Percentiles rank a stretch among this genome's conserved stretches.
Evolutionary conservation across 30 jellyfish, hydroid and myxozoan species (phyloP).

Genomic region (Turritopsis dohrnii): DNA sequence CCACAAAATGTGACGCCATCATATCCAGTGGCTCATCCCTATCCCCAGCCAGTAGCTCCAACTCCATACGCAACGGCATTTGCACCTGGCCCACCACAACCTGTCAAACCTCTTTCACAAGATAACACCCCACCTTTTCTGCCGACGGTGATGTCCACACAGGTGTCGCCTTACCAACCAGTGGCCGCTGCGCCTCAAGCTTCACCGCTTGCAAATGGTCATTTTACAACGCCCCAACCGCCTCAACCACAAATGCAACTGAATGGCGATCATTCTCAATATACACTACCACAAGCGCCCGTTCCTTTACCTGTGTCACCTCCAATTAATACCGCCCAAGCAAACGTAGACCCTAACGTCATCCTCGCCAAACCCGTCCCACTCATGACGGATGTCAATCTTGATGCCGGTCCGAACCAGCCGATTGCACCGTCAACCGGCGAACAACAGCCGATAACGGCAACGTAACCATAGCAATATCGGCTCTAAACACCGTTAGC

Average conservation of each 20-base stretch:
- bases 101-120: conserved; percentile 39
- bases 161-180: conserved; percentile 33
- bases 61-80: conserved; percentile 41
- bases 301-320: background rate
- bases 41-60: conserved; percentile 26
- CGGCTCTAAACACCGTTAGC: background rate
- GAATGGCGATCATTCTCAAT: background rate
- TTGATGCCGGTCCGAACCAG: conserved; percentile 55
- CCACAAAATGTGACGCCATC: conserved; percentile 32
- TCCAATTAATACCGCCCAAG: background rate
- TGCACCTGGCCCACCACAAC: conserved; percentile 50
- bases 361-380: conserved; percentile 73
- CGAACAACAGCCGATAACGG: background rate
- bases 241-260: background rate
- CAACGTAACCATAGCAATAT: background rate
- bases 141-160: conserved; percentile 51
- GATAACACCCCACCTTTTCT: conserved; percentile 1
- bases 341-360: conserved; percentile 22
- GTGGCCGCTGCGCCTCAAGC: conserved; percentile 18
- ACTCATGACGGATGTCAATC: conserved; percentile 45
- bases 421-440: conserved; percentile 22
- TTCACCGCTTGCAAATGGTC: background rate
- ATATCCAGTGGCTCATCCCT: conserved; percentile 43
- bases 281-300: background rate
- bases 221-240: background rate